Evolutionary conservation across 1,140 invertebrate species (phyloP), one percentile per base, ranked within the genome.

Genomic region (Brevipalpus yothersi): DNA sequence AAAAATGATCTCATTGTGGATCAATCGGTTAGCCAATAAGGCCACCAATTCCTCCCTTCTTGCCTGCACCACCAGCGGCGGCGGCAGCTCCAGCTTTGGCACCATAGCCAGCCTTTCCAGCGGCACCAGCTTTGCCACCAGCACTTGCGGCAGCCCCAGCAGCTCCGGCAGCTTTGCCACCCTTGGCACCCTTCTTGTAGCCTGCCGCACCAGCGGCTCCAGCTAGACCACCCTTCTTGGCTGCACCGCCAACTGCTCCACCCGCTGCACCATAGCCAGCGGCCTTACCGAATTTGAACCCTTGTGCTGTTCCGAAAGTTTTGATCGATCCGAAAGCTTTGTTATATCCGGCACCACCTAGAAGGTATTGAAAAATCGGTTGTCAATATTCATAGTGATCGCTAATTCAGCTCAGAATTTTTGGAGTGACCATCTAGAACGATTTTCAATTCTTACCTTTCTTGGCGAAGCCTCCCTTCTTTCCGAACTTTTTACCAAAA

Each of bases 311-410:
- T 10, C 54, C 59, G 47, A 62, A 62, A 7, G 41, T 62, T n/a
- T 54, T 56, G 17, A 62, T 31, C 11, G 21, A 43, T 15, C 61
- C 61, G 58, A 62, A 61, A 19, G 53, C 56, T 39, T 62, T 62
- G 58, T 62, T 62, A 53, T 61, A 62, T 19, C 61, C 61, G n/a
- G 61, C 57, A 47, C 58, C 61, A 40, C 57, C 57, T 31, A 31
- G 31, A 5, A 31, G 31, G 5, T n/a, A 31, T 2, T 31, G 5
- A 31, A 5, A 31, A 31, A 3, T 31, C 5, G 2, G 2, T 31
- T 5, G 5, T 31, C 2, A 31, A 31, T 31, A 31, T 31, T 31
- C 5, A 31, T 5, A 31, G 31, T 31, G 31, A 31, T 31, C 31
- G n/a, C n/a, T n/a, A n/a, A n/a, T n/a, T n/a, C n/a, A n/a, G n/a